These are phyloP conservation scores for Drosophila truncata DNA, from an alignment of 1,140 invertebrate genomes.

Conservation along the genomic window DNA sequence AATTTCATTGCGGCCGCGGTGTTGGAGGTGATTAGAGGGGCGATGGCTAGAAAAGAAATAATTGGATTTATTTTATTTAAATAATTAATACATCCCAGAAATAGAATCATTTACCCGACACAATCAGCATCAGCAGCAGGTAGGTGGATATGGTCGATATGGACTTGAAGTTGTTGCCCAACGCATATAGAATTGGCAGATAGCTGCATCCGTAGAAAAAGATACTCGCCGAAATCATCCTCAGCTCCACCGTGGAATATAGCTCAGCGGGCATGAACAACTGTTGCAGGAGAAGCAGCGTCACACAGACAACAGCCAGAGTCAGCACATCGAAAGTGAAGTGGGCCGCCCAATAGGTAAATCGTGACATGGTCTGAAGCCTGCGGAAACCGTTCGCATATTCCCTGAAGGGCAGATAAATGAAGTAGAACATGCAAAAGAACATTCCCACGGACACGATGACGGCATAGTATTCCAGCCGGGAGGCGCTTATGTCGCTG, in stretches of 20 bases:
- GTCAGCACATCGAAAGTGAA: conserved; percentile 68
- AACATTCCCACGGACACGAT: conserved; percentile 73
- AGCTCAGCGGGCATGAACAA: conserved; percentile 67
- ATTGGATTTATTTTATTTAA: neutral
- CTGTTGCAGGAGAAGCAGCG: conserved; percentile 44
- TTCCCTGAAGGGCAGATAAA: conserved; percentile 76
- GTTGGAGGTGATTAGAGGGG: conserved; percentile 73
- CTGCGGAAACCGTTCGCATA: conserved; percentile 74
- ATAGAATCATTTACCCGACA: conserved; percentile 64
- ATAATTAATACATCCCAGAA: neutral
- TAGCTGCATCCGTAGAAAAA: conserved; percentile 80
- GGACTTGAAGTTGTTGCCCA: conserved; percentile 75
- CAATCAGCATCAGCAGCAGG: conserved; percentile 74
- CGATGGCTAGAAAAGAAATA: conserved; percentile 63
- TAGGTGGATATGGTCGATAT: conserved; percentile 82
- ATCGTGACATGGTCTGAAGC: conserved; percentile 73
- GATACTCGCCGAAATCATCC: conserved; percentile 55
- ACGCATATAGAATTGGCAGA: conserved; percentile 73
- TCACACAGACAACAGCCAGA: conserved; percentile 39
- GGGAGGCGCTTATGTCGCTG: conserved; percentile 66
- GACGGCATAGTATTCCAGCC: conserved; percentile 73
- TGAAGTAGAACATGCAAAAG: conserved; percentile 78
- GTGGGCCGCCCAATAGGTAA: conserved; percentile 68
- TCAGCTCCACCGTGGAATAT: conserved; percentile 51
- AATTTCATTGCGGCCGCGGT: conserved; percentile 67